phyloP scores from a whole-genome alignment of 2,888 invertebrate genomes.

The Drosophila pseudotalamancana region DNA sequence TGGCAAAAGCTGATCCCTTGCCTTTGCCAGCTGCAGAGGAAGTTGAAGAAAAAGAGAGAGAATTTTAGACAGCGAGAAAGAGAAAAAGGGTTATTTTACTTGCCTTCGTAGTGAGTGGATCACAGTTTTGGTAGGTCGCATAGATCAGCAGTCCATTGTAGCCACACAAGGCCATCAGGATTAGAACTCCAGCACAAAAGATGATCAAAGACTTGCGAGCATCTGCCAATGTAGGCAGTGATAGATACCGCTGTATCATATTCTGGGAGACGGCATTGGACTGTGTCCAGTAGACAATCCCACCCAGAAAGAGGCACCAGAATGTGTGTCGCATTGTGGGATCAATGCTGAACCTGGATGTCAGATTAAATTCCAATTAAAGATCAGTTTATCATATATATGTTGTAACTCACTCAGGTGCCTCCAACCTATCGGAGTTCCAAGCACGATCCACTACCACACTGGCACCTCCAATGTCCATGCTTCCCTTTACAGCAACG shows the following conservation, averaged over 20 bases:
- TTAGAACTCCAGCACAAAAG: conserved; percentile 86
- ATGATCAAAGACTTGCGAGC: conserved; percentile 86
- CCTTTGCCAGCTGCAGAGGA: conserved; percentile 86
- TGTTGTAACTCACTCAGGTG: conserved; percentile 86
- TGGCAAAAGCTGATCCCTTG: conserved; percentile 92
- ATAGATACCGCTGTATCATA: conserved; percentile 93
- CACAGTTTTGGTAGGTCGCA: conserved; percentile 88
- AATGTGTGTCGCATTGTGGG: conserved; percentile 92
- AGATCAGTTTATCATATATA: not conserved
- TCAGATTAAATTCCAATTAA: not conserved
- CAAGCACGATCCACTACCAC: conserved; percentile 88
- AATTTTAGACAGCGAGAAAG: not conserved
- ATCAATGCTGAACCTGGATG: conserved; percentile 89
- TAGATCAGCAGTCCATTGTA: conserved; percentile 88
- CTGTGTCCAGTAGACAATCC: conserved; percentile 91
- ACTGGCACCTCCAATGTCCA: conserved; percentile 89
- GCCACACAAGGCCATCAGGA: conserved; percentile 86
- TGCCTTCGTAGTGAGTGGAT: conserved; percentile 87
- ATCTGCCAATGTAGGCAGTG: conserved; percentile 89
- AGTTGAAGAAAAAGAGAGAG: not conserved
- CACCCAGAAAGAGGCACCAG: conserved; percentile 92
- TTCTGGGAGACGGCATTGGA: conserved; percentile 93
- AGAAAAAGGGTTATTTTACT: not conserved
- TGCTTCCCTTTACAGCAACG: conserved; percentile 90
- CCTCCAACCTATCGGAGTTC: conserved; percentile 89